phyloP scores from a whole-genome alignment of 1,140 invertebrate species.

The Listronotus oregonensis region DNA sequence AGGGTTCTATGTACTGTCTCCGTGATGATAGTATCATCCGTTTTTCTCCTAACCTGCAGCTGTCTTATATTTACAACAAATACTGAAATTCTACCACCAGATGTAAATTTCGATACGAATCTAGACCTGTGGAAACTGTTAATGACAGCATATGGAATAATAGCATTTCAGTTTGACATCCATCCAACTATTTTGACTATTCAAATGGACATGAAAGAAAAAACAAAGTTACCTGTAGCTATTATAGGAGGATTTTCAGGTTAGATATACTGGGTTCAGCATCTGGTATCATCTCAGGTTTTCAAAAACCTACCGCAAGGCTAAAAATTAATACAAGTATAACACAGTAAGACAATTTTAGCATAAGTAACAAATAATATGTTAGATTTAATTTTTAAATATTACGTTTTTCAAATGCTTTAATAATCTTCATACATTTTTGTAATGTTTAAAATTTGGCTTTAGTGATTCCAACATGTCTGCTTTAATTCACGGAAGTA shows the following conservation, averaged over 20 bases:
- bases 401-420: too few species aligned
- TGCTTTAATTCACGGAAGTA: too few species aligned
- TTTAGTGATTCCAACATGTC: too few species aligned
- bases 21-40: slow-evolving; percentile 62
- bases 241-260: slow-evolving; percentile 68
- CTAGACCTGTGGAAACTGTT: slow-evolving; percentile 56
- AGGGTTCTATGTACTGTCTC: slow-evolving; percentile 66
- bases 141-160: slow-evolving; percentile 66
- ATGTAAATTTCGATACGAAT: slow-evolving; percentile 8
- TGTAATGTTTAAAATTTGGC: too few species aligned
- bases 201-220: slow-evolving; percentile 78
- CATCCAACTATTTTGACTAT: slow-evolving; percentile 79
- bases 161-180: slow-evolving; percentile 77
- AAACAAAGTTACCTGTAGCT: slow-evolving; percentile 66
- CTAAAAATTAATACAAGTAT: too few species aligned
- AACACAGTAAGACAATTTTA: too few species aligned
- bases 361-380: too few species aligned
- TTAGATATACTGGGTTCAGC: slow-evolving; percentile 54
- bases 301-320: too few species aligned
- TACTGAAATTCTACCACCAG: slow-evolving; percentile 2
- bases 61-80: slow-evolving; percentile 55
- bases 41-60: slow-evolving; percentile 63
- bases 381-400: too few species aligned
- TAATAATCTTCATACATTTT: too few species aligned
- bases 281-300: too few species aligned